Base-by-base conservation (phyloP, 2,888 invertebrate genomes). In the Xestoiulus laeticollis region DNA sequence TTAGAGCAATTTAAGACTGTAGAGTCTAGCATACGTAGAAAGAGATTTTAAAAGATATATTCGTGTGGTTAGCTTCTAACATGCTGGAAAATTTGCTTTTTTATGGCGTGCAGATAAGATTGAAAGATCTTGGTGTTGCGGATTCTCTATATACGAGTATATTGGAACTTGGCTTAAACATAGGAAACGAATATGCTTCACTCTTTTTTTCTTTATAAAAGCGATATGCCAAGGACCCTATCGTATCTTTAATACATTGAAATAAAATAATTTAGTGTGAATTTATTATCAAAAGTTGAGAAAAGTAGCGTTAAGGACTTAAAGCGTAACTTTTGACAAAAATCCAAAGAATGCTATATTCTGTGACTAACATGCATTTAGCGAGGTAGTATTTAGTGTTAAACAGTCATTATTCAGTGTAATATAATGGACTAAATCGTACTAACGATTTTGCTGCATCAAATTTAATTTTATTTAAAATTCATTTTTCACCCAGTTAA, bases 31-130 rank as follows among this genome's bases (percentile, higher is more conserved):
- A 22, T 22, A 26, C 68, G 26, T 12, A 68, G 68, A 68, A 68
- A 68, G 68, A 68, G 68, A 68, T 68, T 68, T 68, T 68, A 68
- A 68, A 68, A 68, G 68, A 68, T 68, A 68, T 68, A 68, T 68
- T 68, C 68, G 22, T 22, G 68, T 68, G 68, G 68, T 68, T 68
- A 68, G 68, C 22, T 68, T 68, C 68, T 68, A 68, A 68, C 68
- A 68, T 68, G 68, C 68, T 68, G 68, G 68, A 68, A 68, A 68
- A 68, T 68, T 68, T 68, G 68, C 68, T 68, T 68, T 68, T 68
- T 68, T 68, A 68, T 68, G 68, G 68, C 26, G 68, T 26, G 68
- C 22, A 26, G 68, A 68, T 68, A 68, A 68, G 68, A 68, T 68
- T 68, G 68, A 68, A 26, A 26, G 68, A 68, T 68, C 68, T 68